Evolutionary conservation across 2,113 vertebrate species (phyloP), one percentile per base, ranked within the genome.

Genomic region (Leuciscus idus): DNA sequence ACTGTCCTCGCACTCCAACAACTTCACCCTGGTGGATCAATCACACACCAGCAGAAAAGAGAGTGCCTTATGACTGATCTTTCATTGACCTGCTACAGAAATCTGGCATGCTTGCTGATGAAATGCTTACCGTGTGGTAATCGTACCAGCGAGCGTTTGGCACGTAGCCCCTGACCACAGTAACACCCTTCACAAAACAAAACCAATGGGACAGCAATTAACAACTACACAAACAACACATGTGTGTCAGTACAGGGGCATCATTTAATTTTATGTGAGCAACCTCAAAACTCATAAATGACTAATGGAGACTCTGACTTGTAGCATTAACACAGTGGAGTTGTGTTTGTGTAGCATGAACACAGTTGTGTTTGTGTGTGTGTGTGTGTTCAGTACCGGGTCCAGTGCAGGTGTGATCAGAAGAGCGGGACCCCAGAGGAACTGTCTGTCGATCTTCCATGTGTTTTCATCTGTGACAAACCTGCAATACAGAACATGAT

Each of bases 391-490:
- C 55, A 57, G 19, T 76, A 98, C 97, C 64, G 1, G 0, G 1
- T 91, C 72, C 9, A 99, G 50, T 2, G 90, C 97, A 13, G 98
- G 96, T 78, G 94, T 97, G 90, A 99, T 96, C 83, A 99, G 95
- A 79, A 99, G 93, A 9, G 97, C 97, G 12, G 97, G 95, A 5
- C 98, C 98, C 96, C 97, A 97, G 0, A 99, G 94, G 93, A 99
- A 98, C 88, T 98, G 97, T 28, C 64, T 66, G 13, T 97, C 39
- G 46, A 98, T 89, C 0, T 92, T 91, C 97, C 97, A 98, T 33
- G 98, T 99, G 0, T 0, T 23, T 73, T 0, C 93, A 83, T 97
- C 97, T 0, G 88, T 33, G 78, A 95, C 94, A 94, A 98, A 99
- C 93, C 98, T 99, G 81, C 61, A 82, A 84, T 39, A 1, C 36